Base-by-base conservation (phyloP, 2,888 invertebrate species). In the Apotomis capreana region DNA sequence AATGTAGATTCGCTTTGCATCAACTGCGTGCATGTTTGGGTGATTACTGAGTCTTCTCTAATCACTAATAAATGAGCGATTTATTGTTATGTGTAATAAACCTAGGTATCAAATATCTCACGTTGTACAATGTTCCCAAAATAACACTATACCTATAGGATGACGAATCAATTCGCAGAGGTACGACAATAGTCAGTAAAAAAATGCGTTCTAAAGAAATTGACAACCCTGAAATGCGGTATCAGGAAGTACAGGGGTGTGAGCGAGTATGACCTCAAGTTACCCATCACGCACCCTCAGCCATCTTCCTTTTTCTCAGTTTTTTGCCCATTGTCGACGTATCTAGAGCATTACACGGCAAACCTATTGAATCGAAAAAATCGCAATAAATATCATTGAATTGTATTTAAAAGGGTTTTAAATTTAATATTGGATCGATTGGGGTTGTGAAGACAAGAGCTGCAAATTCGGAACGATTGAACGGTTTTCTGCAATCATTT, bases 161-260 rank as follows among this genome's bases (percentile, higher is more conserved):
- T 26, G 26, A 26, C 26, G 26, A 26, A 26, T 26, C 26, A 26
- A 26, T 26, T 15, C 26, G 26, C 26, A 26, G 26, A 26, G 26
- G 26, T 26, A 26, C 26, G 26, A 26, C 26, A 26, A 26, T 26
- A 26, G 26, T 26, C 26, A 26, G 26, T 26, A 26, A 26, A 26
- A 26, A 26, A 26, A 26, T 26, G 26, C 40, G 5, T 40, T 40
- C 40, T 40, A 49, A 49, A 49, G 8, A 49, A 60, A 5, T 72
- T 78, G 88, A 74, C 89, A 92, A 74, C 92, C 92, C 91, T 91
- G 70, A 3, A 51, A 70, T 72, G 55, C n/a, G n/a, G 75, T 80
- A 81, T 84, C 85, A 90, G 92, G 91, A 92, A 91, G 91, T 89
- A 90, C 88, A 92, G 88, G 92, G 92, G 92, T 92, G 91, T 90